These are phyloP conservation scores for Centruroides sculpturatus DNA, from an alignment of 1,140 invertebrate genomes.

Conservation along the genomic window DNA sequence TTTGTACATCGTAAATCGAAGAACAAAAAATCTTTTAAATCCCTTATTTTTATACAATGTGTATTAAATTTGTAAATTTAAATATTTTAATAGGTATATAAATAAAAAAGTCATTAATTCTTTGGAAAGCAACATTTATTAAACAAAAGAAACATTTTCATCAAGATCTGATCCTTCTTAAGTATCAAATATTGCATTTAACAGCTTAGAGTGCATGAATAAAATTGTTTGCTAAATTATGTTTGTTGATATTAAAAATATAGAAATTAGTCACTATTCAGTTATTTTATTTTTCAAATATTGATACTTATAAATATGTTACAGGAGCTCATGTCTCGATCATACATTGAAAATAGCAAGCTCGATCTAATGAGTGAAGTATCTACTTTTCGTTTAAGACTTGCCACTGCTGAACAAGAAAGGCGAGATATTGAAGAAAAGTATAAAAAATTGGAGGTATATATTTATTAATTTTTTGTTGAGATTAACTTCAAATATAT, in stretches of 20 bases:
- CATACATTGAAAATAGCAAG: constrained; percentile 82
- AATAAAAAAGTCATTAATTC: too few species aligned
- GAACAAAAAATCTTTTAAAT: too few species aligned
- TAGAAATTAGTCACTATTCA: background rate
- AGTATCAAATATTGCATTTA: too few species aligned
- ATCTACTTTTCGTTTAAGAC: constrained; percentile 70
- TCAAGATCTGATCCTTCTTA: too few species aligned
- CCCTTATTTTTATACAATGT: too few species aligned
- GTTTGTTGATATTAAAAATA: background rate
- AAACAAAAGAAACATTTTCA: too few species aligned
- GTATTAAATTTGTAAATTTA: too few species aligned
- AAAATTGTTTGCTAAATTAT: too few species aligned
- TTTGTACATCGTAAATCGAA: too few species aligned
- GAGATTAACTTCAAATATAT: background rate
- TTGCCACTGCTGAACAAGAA: constrained; percentile 66
- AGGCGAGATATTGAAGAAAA: constrained; percentile 50
- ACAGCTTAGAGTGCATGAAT: too few species aligned
- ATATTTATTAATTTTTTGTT: background rate
- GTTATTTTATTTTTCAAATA: background rate
- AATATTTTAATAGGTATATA: too few species aligned
- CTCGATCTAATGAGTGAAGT: constrained; percentile 78
- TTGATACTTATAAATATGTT: background rate
- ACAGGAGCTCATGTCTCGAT: constrained; percentile 38
- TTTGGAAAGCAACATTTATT: too few species aligned
- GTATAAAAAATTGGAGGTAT: constrained; percentile 17